Evolutionary conservation across 2,797 vertebrate species (phyloP).

Genomic region (Gobionotothen gibberifrons): DNA sequence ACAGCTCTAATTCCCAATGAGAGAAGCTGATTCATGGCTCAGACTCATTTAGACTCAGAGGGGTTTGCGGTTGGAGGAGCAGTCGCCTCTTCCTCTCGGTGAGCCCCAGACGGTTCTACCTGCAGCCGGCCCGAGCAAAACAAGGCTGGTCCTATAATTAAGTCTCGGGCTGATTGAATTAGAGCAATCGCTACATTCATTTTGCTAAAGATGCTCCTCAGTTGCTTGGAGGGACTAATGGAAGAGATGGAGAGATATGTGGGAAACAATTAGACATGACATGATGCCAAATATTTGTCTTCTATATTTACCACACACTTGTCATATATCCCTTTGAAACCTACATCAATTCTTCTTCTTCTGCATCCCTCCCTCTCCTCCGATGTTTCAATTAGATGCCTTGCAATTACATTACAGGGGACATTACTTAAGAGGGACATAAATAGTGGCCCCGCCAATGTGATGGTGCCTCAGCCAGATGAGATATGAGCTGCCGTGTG

Average conservation of each 20-base stretch:
- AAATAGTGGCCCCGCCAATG: slow-evolving; percentile 70
- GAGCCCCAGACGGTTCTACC: slow-evolving; percentile 55
- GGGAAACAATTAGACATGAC: slow-evolving; percentile 63
- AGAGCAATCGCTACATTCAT: slow-evolving; percentile 71
- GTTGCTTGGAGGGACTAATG: slow-evolving; percentile 76
- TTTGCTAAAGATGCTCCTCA: slow-evolving; percentile 73
- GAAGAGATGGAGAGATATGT: slow-evolving; percentile 71
- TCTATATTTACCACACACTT: background rate
- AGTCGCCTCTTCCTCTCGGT: slow-evolving; percentile 59
- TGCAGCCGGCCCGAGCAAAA: slow-evolving; percentile 43
- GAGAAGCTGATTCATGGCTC: slow-evolving; percentile 49
- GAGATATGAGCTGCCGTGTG: slow-evolving; percentile 51
- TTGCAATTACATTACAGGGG: slow-evolving; percentile 79
- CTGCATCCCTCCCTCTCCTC: slow-evolving; percentile 15
- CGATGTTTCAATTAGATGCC: slow-evolving; percentile 75
- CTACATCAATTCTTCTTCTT: slow-evolving; percentile 12
- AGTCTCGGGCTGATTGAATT: slow-evolving; percentile 77
- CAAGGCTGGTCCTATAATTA: slow-evolving; percentile 72
- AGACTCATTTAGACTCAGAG: slow-evolving; percentile 39
- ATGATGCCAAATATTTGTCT: slow-evolving; percentile 21
- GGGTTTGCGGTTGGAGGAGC: slow-evolving; percentile 30
- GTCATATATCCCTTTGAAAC: slow-evolving; percentile 17
- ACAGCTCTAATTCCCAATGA: slow-evolving; percentile 24
- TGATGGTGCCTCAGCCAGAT: slow-evolving; percentile 58
- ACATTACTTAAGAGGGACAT: slow-evolving; percentile 80